Base-by-base conservation (phyloP, 2,888 invertebrate genomes). In the Rhopalosiphum nymphaeae region DNA sequence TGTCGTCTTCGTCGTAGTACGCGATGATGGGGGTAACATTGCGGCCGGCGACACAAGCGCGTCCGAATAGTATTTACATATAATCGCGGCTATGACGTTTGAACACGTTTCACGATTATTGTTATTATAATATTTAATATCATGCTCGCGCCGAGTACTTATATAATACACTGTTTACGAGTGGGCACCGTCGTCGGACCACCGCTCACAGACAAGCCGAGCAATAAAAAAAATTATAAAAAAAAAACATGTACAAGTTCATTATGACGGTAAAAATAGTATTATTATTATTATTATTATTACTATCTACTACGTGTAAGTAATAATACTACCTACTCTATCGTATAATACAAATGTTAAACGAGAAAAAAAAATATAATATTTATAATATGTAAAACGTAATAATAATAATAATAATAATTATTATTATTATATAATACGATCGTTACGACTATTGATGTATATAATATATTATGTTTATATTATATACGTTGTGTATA, bases 31-130 rank as follows among this genome's bases (percentile, higher is more conserved):
- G 21, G 49, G 49, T 49, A 49, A 78, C 16, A 67, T 67, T 36
- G n/a, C 36, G 21, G 36, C 36, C 36, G 36, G 21, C 21, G 78
- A 78, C 36, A 78, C 36, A 36, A 21, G 78, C 36, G 78, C 36
- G 36, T 36, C 36, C 36, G 78, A 9, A 78, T 78, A 36, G 78
- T 78, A 78, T 78, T 29, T 85, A 44, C 85, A 85, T 44, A 26
- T 44, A 85, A 85, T 85, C 85, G 85, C 44, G 44, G 11, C 11
- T 78, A 16, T 42, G 21, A 13, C 85, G 85, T 85, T 85, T 85
- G 85, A 44, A 85, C 85, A 85, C 85, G 85, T 85, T 85, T 44
- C n/a, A 85, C 85, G 26, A 44, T 85, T 85, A 44, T 85, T 67
- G 36, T 61, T 61, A 29, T 29, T 5, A n/a, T 21, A 9, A 21